Base-by-base conservation (phyloP, 2,888 invertebrate genomes). In the Drosophila macrospina region DNA sequence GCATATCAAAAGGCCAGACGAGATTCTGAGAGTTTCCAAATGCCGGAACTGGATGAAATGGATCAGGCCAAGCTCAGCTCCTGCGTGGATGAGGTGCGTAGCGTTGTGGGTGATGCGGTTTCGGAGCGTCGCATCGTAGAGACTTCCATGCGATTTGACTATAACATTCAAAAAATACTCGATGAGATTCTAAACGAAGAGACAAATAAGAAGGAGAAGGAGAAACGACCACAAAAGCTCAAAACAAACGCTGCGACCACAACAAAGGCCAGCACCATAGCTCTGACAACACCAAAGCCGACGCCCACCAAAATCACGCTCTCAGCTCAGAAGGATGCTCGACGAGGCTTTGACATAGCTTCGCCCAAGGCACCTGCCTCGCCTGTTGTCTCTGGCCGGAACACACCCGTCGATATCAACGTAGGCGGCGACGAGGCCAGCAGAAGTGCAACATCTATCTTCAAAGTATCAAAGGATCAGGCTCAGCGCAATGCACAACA, bases 51-150 rank as follows among this genome's bases (percentile, higher is more conserved):
- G 4, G 93, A 93, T 45, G 96, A 96, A 66, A 90, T 95, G 1
- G 95, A 96, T 57, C 94, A 95, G 92, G 95, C 94, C 0, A 95
- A 95, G 89, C 93, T 98, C 1, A 94, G 95, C 90, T 97, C 97
- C 0, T 98, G 98, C 84, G 93, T 98, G 56, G 97, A 97, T 86
- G 95, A 96, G 89, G 94, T 98, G 34, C 94, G 95, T 64, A 95
- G 95, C 90, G 94, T 97, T 6, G 93, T 98, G 51, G 98, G 97
- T 5, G 96, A 97, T 56, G 93, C 95, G 0, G 92, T 96, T 8
- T 93, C 97, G 0, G 96, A 97, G 80, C 94, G 94, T 71, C 93
- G 95, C 52, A 93, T 98, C 54, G 94, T 95, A 16, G 94, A 95
- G 77, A 94, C 95, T 44, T 94, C 97, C 30, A 92, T 97, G 62